These are phyloP conservation scores for Lithophane ornitopus DNA, from an alignment of 2,888 invertebrate species.

Conservation along the genomic window DNA sequence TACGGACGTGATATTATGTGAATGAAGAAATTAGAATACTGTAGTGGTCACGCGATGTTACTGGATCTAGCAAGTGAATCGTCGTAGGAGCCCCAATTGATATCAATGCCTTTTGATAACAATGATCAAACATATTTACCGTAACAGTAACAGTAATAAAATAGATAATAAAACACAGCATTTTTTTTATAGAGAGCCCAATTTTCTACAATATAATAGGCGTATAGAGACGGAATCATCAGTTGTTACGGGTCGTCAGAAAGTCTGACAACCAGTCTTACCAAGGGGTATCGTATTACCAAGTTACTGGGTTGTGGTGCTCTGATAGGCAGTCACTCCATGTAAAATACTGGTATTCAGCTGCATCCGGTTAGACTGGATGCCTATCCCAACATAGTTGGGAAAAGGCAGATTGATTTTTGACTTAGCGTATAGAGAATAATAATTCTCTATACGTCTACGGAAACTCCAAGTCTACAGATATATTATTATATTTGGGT, in stretches of 20 bases:
- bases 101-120: conserved; percentile 51
- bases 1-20: background rate
- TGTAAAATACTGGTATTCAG: no score
- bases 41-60: conserved; percentile 43
- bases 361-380: no score
- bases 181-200: background rate
- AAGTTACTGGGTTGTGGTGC: no score
- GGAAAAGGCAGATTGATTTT: no score
- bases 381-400: no score
- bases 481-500: no score
- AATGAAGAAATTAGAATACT: conserved; percentile 45
- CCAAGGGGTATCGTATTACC: no score
- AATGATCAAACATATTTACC: conserved; percentile 20
- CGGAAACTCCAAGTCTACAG: background rate
- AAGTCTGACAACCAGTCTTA: no score
- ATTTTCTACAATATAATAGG: background rate
- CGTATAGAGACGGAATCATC: no score
- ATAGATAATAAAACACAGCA: background rate
- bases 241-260: no score
- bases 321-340: no score
- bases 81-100: conserved; percentile 47
- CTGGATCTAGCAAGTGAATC: conserved; percentile 36
- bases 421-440: no score
- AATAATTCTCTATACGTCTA: background rate
- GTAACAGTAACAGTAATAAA: conserved; percentile 7